Percentiles rank a stretch among this genome's conserved stretches.
Conservation (phyloP, 2,888 invertebrate species). For the Rotaria sp. region DNA sequence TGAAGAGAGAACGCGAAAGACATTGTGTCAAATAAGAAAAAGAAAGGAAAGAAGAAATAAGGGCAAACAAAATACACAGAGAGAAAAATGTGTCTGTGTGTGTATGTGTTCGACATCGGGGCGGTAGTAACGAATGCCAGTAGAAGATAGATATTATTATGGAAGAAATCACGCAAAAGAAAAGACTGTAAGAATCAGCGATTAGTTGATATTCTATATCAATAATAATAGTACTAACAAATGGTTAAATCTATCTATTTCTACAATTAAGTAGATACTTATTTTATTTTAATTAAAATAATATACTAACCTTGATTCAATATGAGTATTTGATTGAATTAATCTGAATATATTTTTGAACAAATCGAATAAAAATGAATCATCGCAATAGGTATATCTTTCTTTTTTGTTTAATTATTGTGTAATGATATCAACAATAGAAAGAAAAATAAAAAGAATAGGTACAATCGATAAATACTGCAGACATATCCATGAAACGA, state of each 20-base stretch:
- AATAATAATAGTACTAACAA: neutral
- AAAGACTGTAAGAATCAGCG: neutral
- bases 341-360: neutral
- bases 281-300: neutral
- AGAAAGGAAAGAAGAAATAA: neutral
- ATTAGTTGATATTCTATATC: neutral
- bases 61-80: neutral
- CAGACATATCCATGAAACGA: neutral
- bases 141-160: constrained; percentile 5
- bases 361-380: neutral
- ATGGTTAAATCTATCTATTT: neutral
- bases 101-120: neutral
- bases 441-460: neutral
- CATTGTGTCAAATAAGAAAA: neutral
- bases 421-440: neutral
- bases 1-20: neutral
- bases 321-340: neutral
- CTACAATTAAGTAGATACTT: neutral
- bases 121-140: neutral
- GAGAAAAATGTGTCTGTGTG: neutral
- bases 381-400: neutral
- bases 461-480: neutral
- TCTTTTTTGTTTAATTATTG: neutral
- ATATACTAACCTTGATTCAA: neutral
- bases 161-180: neutral